These are phyloP conservation scores for Enteromius unitaeniatus DNA, from an alignment of 2,797 vertebrate species.

Conservation along the genomic window DNA sequence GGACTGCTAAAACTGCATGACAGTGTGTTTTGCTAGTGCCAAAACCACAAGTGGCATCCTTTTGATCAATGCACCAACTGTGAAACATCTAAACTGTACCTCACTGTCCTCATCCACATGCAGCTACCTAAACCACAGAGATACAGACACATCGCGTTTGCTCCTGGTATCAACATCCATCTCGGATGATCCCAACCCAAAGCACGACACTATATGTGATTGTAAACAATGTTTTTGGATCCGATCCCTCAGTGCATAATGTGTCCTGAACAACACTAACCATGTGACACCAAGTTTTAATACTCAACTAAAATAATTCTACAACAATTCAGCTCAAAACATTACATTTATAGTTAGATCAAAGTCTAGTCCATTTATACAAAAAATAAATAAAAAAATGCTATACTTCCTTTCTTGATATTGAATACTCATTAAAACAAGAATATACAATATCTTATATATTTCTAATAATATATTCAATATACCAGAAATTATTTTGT, in stretches of 20 bases:
- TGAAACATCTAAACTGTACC: conserved; percentile 24
- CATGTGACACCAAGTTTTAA: not conserved
- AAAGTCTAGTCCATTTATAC: not conserved
- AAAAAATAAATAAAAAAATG: not conserved
- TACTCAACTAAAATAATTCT: not conserved
- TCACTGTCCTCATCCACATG: conserved; percentile 39
- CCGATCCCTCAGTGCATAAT: not conserved
- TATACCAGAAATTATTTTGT: not conserved
- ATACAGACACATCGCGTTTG: not conserved
- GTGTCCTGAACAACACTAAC: not conserved
- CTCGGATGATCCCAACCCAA: not conserved
- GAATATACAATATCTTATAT: not conserved
- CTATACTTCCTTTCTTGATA: not conserved
- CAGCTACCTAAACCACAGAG: conserved; percentile 22
- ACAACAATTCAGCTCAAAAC: not conserved
- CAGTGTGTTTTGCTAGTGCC: conserved; percentile 8
- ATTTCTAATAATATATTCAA: not conserved
- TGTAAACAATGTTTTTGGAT: not conserved
- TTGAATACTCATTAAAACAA: not conserved
- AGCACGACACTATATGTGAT: not conserved
- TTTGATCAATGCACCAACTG: conserved; percentile 5
- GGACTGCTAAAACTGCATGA: conserved; percentile 8
- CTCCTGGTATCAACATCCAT: conserved; percentile 12
- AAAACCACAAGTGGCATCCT: conserved; percentile 8
- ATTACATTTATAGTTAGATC: not conserved